Percentiles rank a stretch among this genome's conserved stretches.
Conservation (phyloP, 2,113 vertebrate genomes). For the Budorcas taxicolor region DNA sequence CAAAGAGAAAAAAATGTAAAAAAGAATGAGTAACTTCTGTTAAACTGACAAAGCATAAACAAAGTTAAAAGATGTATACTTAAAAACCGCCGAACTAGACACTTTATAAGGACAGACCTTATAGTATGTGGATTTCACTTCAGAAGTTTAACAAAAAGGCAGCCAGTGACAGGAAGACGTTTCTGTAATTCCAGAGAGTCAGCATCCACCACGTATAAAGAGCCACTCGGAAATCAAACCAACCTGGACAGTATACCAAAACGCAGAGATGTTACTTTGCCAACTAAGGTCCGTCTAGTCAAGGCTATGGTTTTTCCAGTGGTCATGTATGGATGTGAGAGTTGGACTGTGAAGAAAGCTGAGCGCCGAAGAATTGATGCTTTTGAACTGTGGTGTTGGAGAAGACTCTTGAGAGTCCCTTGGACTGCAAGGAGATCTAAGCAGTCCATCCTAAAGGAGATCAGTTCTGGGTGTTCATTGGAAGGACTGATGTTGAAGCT, state of each 20-base stretch:
- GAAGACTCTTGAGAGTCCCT: neutral
- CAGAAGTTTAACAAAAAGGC: neutral
- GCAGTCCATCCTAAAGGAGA: neutral
- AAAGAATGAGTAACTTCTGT: neutral
- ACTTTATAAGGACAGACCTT: neutral
- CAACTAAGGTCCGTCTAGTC: neutral
- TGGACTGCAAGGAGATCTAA: neutral
- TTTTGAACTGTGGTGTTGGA: neutral
- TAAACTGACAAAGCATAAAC: neutral
- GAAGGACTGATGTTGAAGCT: neutral
- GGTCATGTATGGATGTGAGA: neutral
- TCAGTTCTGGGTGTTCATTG: neutral
- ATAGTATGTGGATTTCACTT: neutral
- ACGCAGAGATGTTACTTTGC: neutral
- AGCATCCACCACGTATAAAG: neutral
- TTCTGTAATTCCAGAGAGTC: neutral
- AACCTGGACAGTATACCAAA: neutral
- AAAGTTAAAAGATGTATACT: neutral
- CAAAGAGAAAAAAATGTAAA: neutral
- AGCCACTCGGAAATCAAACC: neutral
- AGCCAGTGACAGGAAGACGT: neutral
- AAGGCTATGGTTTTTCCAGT: neutral
- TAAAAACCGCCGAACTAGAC: neutral
- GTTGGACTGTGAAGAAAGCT: neutral
- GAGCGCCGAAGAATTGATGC: rapidly evolving